Conservation (phyloP, 2,797 vertebrate genomes). For the Anabacerthia variegaticeps region DNA sequence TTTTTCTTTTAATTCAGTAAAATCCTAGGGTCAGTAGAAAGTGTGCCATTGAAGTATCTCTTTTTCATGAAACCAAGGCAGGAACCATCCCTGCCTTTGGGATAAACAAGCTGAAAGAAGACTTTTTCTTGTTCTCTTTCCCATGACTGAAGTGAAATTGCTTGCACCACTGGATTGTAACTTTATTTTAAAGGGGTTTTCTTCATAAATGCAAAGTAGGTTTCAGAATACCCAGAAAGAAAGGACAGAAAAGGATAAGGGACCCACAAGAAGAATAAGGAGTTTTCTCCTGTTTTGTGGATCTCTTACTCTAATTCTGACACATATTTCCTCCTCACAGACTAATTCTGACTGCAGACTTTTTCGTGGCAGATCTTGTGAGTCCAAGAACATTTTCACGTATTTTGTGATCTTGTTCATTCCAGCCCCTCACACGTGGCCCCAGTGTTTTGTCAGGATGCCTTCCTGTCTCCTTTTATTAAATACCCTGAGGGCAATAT, state of each 20-base stretch:
- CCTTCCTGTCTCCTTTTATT: not conserved
- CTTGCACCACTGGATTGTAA: not conserved
- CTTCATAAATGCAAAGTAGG: not conserved
- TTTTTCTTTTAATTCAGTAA: not conserved
- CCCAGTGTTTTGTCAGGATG: not conserved
- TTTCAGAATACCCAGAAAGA: not conserved
- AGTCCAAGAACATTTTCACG: not conserved
- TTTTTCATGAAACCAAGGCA: not conserved
- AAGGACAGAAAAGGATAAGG: not conserved
- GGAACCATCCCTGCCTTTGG: not conserved
- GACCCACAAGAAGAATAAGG: not conserved
- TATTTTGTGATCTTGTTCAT: not conserved
- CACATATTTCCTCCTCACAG: not conserved
- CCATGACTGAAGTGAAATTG: not conserved
- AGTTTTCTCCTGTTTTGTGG: not conserved
- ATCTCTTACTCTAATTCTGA: not conserved
- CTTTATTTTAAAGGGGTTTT: not conserved
- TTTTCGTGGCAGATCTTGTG: not conserved
- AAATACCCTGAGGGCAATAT: not conserved
- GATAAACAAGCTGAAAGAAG: slow-evolving; percentile 16
- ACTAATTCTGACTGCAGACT: not conserved
- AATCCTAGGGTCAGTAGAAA: not conserved
- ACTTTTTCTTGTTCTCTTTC: not conserved
- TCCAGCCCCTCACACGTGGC: not conserved
- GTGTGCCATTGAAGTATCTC: not conserved